A percentile compares a stretch with the other conserved stretches of the same genome.
Conservation (phyloP, 2,888 invertebrate species). For the Cheilosia grossa region DNA sequence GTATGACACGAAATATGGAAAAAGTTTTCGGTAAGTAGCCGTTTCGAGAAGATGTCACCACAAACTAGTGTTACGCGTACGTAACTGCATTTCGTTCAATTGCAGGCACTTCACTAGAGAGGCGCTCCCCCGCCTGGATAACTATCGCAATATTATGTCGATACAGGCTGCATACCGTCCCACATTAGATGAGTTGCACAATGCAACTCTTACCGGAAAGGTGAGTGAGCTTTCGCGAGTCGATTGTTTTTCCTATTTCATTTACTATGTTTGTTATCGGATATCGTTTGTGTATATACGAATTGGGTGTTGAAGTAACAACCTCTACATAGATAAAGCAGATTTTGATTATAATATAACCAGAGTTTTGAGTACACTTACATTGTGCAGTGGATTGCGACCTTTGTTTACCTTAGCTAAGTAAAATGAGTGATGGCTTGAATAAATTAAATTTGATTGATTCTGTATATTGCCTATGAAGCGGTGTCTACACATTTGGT, state of each 20-base stretch:
- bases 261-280: neutral
- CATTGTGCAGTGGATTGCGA: no score
- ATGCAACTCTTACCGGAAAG: slow-evolving; percentile 91
- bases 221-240: slow-evolving; percentile 83
- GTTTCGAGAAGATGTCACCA: neutral
- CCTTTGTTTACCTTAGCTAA: no score
- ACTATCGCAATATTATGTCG: slow-evolving; percentile 94
- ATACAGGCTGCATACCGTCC: slow-evolving; percentile 94
- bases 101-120: slow-evolving; percentile 92
- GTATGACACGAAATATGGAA: slow-evolving; percentile 89
- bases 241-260: neutral
- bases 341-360: no score
- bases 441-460: no score
- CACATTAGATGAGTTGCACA: slow-evolving; percentile 94
- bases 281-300: neutral
- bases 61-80: no score
- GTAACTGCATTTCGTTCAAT: neutral
- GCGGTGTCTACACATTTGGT: no score
- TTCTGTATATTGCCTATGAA: no score
- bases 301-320: neutral
- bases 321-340: no score
- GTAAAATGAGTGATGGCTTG: no score
- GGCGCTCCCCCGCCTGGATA: slow-evolving; percentile 93
- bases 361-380: no score
- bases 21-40: slow-evolving; percentile 88